A percentile compares a stretch with the other conserved stretches of the same genome.
Conservation (phyloP, 2,888 invertebrate species). For the Trisateles emortualis region DNA sequence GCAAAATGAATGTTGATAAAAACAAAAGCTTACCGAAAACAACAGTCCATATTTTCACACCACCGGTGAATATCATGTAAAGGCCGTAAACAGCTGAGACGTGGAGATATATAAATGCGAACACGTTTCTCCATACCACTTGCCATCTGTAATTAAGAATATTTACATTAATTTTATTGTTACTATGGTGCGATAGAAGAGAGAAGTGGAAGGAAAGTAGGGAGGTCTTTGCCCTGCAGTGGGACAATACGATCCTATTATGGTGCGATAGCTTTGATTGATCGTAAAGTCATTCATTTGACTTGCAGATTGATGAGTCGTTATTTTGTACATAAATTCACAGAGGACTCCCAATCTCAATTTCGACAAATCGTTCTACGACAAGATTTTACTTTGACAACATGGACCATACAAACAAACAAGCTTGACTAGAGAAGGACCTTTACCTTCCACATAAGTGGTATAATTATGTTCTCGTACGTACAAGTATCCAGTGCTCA, state of each 20-base stretch:
- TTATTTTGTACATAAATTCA: too few relatives aligned
- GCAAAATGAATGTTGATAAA: not conserved
- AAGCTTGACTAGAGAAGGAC: too few relatives aligned
- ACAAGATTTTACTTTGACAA: too few relatives aligned
- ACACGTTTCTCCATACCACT: slow-evolving; percentile 93
- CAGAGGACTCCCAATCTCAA: too few relatives aligned
- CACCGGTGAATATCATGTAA: slow-evolving; percentile 83
- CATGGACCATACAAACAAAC: too few relatives aligned
- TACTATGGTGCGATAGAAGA: not conserved
- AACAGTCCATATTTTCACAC: slow-evolving; percentile 78
- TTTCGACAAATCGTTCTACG: too few relatives aligned
- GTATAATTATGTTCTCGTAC: too few relatives aligned
- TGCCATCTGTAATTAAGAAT: slow-evolving; percentile 84
- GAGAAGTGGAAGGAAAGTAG: too few relatives aligned
- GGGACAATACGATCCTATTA: too few relatives aligned
- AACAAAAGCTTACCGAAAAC: slow-evolving; percentile 80
- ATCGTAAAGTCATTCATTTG: slow-evolving; percentile 14
- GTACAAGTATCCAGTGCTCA: too few relatives aligned
- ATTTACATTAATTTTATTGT: slow-evolving; percentile 19
- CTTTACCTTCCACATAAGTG: too few relatives aligned
- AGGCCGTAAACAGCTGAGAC: slow-evolving; percentile 88
- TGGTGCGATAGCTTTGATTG: slow-evolving; percentile 6
- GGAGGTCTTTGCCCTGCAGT: too few relatives aligned
- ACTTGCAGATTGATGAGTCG: slow-evolving; percentile 23
- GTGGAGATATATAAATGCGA: slow-evolving; percentile 91